Base-by-base conservation (phyloP, 2,888 invertebrate genomes). In the Sclerodermus sp. region DNA sequence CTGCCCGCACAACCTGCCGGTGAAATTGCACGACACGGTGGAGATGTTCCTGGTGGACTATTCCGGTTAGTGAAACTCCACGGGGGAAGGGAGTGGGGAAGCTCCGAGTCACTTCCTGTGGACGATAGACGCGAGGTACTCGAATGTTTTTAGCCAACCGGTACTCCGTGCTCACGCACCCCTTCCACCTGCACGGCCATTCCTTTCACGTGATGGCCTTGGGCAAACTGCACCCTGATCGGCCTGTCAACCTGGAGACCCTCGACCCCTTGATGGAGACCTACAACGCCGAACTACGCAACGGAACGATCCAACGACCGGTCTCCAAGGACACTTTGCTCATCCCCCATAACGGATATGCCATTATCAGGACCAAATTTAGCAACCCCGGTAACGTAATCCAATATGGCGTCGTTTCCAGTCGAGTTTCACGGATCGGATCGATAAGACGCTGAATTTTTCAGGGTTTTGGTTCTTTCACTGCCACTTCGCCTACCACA, bases 391-490 rank as follows among this genome's bases (percentile, higher is more conserved):
- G 49, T 49, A 10, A 34, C 14, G 10, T 3, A 34, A 23, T 23
- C 8, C n/a, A n/a, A n/a, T n/a, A n/a, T n/a, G n/a, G n/a, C n/a
- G n/a, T n/a, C n/a, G n/a, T n/a, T n/a, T n/a, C n/a, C n/a, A n/a
- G n/a, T n/a, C n/a, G n/a, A n/a, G n/a, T n/a, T n/a, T n/a, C n/a
- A n/a, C n/a, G n/a, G n/a, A n/a, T n/a, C n/a, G n/a, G n/a, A n/a
- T 23, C 23, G 23, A 5, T 23, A 23, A 23, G 4, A 8, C 3
- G 9, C 10, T 12, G 9, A n/a, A 13, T 44, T 42, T 55, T 51
- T 16, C 46, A 70, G 70, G 70, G 6, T 67, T 54, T 37, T 70
- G 70, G 70, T 37, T 70, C 1, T 53, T 65, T 15, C 70, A 70
- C 42, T 70, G 70, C 45, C 70, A 70, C 43, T 66, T 66, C 10